Evolutionary conservation across 2,797 vertebrate genomes (phyloP), one percentile per base, ranked within the genome.

Genomic region (Gymnodraco acuticeps): DNA sequence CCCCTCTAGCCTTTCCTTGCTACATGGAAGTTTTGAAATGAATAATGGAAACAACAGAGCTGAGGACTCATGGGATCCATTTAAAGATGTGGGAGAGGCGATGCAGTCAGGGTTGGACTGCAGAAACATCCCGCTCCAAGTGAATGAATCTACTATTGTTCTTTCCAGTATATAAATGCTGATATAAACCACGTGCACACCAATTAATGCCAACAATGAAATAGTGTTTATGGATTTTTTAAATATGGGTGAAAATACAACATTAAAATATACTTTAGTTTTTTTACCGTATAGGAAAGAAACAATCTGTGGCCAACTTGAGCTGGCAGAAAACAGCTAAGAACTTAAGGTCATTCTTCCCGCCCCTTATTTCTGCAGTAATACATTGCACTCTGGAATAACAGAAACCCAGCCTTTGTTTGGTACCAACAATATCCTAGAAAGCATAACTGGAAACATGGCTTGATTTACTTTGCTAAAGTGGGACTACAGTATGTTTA

Each of bases 11-110:
- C 92, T 93, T 91, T 90, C 82, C 76, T 85, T 89, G 90, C 89
- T 91, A 91, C 90, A 89, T 89, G 74, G 89, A 94, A 92, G 88
- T 94, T 94, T 93, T 91, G 88, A 92, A 93, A 94, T 94, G 92
- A 95, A 95, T 95, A 94, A 95, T 95, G 93, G 93, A 95, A 94
- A 94, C 86, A 94, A 93, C 91, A 89, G 94, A 92, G 89, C 88
- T 65, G 85, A 86, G 79, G 87, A 84, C 93, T 92, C 93, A 71
- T 89, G 93, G 93, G 92, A 93, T 91, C 89, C 90, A 90, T 92
- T 91, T 92, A 92, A 93, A 93, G 85, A 93, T 90, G 92, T 93
- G 89, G 89, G 85, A 91, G 90, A 92, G 89, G 83, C 78, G 51
- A 85, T 83, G 89, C 88, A 93, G 92, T 90, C 88, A 86, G 90